A percentile compares a stretch with the other conserved stretches of the same genome.
Conservation (phyloP, 2,113 vertebrate genomes). For the Halcyon malimbica region DNA sequence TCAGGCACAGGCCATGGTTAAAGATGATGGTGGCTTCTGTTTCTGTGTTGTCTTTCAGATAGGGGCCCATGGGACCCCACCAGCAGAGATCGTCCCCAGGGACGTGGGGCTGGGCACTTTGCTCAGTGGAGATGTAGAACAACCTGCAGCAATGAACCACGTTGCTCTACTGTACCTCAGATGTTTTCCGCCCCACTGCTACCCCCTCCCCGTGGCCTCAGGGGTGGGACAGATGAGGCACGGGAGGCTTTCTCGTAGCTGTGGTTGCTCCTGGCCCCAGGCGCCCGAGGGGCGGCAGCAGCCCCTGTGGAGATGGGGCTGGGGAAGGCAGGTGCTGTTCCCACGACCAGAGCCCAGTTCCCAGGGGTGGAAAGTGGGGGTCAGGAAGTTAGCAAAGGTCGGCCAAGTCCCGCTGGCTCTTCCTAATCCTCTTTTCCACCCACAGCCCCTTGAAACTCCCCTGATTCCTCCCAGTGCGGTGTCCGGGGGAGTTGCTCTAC, state of each 20-base stretch:
- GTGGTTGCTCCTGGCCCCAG: not conserved
- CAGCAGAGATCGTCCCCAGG: not conserved
- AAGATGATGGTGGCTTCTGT: not conserved
- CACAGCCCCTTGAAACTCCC: conserved; percentile 62
- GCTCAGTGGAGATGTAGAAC: not conserved
- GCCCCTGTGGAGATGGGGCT: not conserved
- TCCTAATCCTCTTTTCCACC: conserved; percentile 62
- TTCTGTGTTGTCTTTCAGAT: not conserved
- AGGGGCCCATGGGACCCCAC: rapidly evolving
- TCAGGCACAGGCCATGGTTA: not conserved
- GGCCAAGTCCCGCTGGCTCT: conserved; percentile 48
- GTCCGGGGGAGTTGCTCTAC: conserved; percentile 20
- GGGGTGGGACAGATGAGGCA: not conserved
- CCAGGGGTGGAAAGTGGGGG: not conserved
- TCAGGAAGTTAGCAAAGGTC: conserved; percentile 60
- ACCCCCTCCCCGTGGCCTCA: rapidly evolving
- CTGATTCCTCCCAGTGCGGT: conserved; percentile 33
- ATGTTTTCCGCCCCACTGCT: rapidly evolving
- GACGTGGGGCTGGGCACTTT: rapidly evolving
- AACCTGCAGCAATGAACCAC: not conserved
- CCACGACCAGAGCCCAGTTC: conserved; percentile 20
- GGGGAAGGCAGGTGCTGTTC: conserved; percentile 65
- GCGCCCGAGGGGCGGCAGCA: rapidly evolving
- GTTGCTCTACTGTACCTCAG: not conserved
- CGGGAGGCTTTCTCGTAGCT: not conserved